A percentile compares a stretch with the other conserved stretches of the same genome.
phyloP scores from a whole-genome alignment of 2,797 vertebrate species.

The Momotus momota region DNA sequence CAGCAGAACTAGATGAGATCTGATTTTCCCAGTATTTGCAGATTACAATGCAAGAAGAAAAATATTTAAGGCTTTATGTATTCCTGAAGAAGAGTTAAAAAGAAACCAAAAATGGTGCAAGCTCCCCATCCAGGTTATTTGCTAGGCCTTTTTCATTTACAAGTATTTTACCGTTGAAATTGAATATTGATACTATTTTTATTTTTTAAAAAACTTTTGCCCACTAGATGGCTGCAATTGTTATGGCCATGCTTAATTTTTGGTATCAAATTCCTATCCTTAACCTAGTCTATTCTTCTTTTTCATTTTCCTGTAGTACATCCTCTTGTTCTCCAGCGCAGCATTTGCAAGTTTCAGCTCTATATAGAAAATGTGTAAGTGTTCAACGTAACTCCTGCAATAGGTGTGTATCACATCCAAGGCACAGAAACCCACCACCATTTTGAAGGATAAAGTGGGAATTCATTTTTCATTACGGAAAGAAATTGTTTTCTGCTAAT shows the following conservation, averaged over 20 bases:
- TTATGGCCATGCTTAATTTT: not conserved
- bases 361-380: not conserved
- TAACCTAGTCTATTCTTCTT: not conserved
- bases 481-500: not conserved
- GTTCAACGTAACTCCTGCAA: not conserved
- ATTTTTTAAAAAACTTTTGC: not conserved
- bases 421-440: not conserved
- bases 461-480: not conserved
- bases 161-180: not conserved
- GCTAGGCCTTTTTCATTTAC: not conserved
- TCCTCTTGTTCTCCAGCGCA: fast-evolving
- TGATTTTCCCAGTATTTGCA: not conserved
- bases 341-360: not conserved
- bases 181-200: not conserved
- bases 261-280: not conserved
- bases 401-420: not conserved
- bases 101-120: not conserved
- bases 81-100: not conserved
- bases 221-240: slow-evolving; percentile 66
- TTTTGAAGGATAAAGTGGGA: not conserved
- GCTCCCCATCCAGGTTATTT: not conserved
- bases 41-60: not conserved
- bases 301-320: not conserved
- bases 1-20: not conserved
- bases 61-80: not conserved